phyloP scores from a whole-genome alignment of 64 coral and sea anemone genomes.

The Pachyseris speciosa region DNA sequence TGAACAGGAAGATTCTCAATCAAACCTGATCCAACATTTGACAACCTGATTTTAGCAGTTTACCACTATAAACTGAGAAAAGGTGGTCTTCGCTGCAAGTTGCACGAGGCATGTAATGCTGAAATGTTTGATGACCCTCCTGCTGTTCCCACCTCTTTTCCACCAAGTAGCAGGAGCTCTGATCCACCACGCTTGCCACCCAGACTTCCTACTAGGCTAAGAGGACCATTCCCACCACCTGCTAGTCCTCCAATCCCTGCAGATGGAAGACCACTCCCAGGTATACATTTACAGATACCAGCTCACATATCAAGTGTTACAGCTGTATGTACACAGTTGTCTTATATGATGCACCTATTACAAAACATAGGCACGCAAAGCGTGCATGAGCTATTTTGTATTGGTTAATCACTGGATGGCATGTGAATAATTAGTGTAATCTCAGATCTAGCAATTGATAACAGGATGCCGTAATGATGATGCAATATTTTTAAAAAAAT shows the following conservation, averaged over 20 bases:
- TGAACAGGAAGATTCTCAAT: constrained; percentile 79
- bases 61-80: constrained; percentile 81
- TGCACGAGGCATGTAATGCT: constrained; percentile 82
- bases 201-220: constrained; percentile 29
- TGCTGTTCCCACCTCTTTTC: neutral
- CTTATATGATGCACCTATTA: no score
- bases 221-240: neutral
- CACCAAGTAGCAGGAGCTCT: neutral
- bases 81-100: constrained; percentile 85
- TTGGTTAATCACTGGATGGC: no score
- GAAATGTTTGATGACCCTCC: constrained; percentile 70
- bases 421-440: no score
- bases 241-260: neutral
- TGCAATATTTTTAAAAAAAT: no score
- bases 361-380: no score
- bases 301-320: no score
- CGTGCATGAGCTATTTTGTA: no score
- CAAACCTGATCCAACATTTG: constrained; percentile 96
- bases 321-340: no score
- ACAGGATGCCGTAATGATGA: no score
- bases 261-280: neutral
- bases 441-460: no score
- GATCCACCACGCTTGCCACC: constrained; percentile 16
- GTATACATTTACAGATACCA: no score
- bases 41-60: constrained; percentile 91